Conservation (phyloP, 2,888 invertebrate species). For the Calliopum simillimum region DNA sequence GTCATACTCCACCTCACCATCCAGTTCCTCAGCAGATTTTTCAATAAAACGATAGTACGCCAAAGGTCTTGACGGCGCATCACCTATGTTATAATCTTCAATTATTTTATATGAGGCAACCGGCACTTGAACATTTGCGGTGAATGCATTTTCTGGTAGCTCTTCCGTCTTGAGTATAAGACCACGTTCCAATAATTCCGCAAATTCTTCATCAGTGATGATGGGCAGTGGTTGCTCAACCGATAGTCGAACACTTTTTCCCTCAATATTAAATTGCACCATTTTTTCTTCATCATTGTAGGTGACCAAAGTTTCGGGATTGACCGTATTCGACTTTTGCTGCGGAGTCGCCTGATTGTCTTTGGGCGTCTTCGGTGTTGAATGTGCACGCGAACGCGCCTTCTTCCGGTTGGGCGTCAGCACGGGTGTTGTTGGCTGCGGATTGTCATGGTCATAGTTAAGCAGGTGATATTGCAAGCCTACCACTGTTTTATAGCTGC, state of each 20-base stretch:
- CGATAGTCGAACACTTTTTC: constrained; percentile 76
- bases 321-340: constrained; percentile 42
- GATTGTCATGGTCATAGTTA: constrained; percentile 86
- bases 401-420: constrained; percentile 75
- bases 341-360: constrained; percentile 47
- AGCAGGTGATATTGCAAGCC: constrained; percentile 89
- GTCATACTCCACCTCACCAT: constrained; percentile 95
- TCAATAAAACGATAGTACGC: constrained; percentile 95
- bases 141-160: constrained; percentile 61
- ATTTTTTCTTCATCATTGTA: constrained; percentile 88
- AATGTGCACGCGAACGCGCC: constrained; percentile 69
- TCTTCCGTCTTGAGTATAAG: constrained; percentile 63
- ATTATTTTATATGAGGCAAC: constrained; percentile 79
- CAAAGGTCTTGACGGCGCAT: constrained; percentile 86
- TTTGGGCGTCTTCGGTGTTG: constrained; percentile 62
- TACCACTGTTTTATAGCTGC: constrained; percentile 86
- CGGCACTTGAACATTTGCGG: constrained; percentile 72
- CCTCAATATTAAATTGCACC: constrained; percentile 89
- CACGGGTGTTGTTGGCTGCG: constrained; percentile 74
- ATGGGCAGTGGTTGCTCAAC: constrained; percentile 77
- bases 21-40: constrained; percentile 92
- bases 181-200: constrained; percentile 59
- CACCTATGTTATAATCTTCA: constrained; percentile 82
- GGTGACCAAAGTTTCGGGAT: constrained; percentile 70
- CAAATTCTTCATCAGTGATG: constrained; percentile 76